These are phyloP conservation scores for Cirrhinus molitorella DNA, from an alignment of 2,797 vertebrate genomes.

Conservation along the genomic window DNA sequence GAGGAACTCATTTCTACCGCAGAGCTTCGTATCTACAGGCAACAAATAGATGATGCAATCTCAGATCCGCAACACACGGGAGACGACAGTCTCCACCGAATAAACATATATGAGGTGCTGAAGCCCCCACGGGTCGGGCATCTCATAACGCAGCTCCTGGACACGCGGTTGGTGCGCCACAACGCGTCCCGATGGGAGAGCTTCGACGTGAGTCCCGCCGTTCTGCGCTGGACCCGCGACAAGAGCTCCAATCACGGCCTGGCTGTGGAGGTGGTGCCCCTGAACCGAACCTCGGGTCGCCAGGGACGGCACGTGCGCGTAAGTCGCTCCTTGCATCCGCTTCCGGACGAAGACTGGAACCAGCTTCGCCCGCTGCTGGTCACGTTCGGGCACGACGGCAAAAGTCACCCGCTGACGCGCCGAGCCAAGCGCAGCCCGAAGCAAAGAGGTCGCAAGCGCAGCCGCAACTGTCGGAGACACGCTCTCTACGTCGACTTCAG, in stretches of 20 bases:
- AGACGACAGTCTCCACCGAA: slow-evolving; percentile 88
- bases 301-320: slow-evolving; percentile 92
- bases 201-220: slow-evolving; percentile 97
- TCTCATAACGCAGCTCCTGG: slow-evolving; percentile 94
- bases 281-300: slow-evolving; percentile 82
- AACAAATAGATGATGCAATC: slow-evolving; percentile 82
- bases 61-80: slow-evolving; percentile 60
- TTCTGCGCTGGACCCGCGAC: slow-evolving; percentile 94
- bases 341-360: slow-evolving; percentile 89
- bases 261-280: slow-evolving; percentile 92
- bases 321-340: slow-evolving; percentile 91
- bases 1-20: slow-evolving; percentile 95
- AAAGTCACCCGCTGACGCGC: slow-evolving; percentile 90
- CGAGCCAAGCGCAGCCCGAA: slow-evolving; percentile 89
- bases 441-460: slow-evolving; percentile 89
- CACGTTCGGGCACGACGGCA: slow-evolving; percentile 96
- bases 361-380: slow-evolving; percentile 96
- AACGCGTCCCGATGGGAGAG: slow-evolving; percentile 94
- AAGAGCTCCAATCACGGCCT: slow-evolving; percentile 93
- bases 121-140: slow-evolving; percentile 85
- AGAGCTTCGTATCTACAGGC: slow-evolving; percentile 93
- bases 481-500: slow-evolving; percentile 99
- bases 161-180: slow-evolving; percentile 93
- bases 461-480: slow-evolving; percentile 94
- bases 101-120: slow-evolving; percentile 97